Conservation (phyloP, 2,797 vertebrate genomes). For the Vespertilio murinus region DNA sequence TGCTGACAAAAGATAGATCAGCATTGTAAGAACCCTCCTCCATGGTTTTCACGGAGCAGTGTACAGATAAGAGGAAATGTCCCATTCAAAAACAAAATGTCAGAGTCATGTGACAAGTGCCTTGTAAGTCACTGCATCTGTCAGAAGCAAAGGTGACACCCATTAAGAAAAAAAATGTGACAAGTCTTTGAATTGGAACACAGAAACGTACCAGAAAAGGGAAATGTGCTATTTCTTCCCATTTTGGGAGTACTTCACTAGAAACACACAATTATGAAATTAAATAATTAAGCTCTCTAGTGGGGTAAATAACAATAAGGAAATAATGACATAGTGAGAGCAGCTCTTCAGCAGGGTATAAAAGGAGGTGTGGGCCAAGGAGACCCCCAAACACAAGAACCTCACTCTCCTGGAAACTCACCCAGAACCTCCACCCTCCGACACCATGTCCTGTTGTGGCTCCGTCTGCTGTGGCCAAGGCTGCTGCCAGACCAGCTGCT, state of each 20-base stretch:
- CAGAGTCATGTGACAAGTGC: not conserved
- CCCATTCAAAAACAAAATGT: not conserved
- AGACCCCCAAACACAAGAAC: not conserved
- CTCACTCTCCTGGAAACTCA: not conserved
- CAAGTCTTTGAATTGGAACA: not conserved
- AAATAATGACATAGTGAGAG: not conserved
- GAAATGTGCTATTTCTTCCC: not conserved
- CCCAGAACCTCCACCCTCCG: not conserved
- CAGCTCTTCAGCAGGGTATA: not conserved
- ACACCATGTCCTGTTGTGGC: conserved; percentile 58
- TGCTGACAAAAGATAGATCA: not conserved
- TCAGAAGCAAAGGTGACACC: not conserved
- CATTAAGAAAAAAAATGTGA: not conserved
- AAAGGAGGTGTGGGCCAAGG: not conserved
- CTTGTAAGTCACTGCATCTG: not conserved
- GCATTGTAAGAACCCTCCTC: not conserved
- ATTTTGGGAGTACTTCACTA: not conserved
- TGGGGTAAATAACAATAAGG: conserved; percentile 51
- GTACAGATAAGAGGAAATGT: not conserved
- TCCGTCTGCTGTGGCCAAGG: not conserved
- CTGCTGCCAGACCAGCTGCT: not conserved
- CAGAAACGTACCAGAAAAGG: not conserved
- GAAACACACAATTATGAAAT: conserved; percentile 23
- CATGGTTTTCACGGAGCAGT: not conserved
- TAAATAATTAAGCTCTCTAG: conserved; percentile 18